These are phyloP conservation scores for Todiramphus chloris DNA, from an alignment of 2,113 vertebrate genomes.

Conservation along the genomic window DNA sequence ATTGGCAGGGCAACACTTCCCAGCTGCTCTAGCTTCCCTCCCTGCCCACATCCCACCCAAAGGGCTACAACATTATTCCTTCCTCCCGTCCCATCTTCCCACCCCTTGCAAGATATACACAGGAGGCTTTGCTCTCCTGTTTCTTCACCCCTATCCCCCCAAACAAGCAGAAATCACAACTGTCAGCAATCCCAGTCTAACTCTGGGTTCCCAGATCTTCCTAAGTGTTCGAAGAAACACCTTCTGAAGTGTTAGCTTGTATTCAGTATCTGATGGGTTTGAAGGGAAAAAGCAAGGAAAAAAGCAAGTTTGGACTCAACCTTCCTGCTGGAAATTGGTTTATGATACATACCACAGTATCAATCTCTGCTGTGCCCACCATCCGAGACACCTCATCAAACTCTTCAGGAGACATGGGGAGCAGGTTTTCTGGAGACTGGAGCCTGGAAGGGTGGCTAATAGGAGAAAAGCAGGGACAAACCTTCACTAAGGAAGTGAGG, in stretches of 20 bases:
- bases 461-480: not conserved
- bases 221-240: accelerated
- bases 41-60: not conserved
- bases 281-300: not conserved
- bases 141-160: not conserved
- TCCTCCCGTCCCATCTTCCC: not conserved
- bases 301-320: too few species aligned
- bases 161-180: not conserved
- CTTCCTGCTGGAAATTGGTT: not conserved
- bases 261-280: not conserved
- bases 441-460: constrained; percentile 85
- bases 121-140: not conserved
- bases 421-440: constrained; percentile 85
- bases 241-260: not conserved
- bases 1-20: not conserved
- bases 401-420: constrained; percentile 92
- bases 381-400: constrained; percentile 81
- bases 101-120: not conserved
- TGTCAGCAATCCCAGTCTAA: not conserved
- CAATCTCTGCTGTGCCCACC: constrained; percentile 80
- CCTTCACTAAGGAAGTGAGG: not conserved
- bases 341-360: constrained; percentile 78
- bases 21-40: not conserved
- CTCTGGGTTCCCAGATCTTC: not conserved
- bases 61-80: accelerated